Evolutionary conservation across 1,140 invertebrate species (phyloP).

Genomic region (Drosophila biarmipes): DNA sequence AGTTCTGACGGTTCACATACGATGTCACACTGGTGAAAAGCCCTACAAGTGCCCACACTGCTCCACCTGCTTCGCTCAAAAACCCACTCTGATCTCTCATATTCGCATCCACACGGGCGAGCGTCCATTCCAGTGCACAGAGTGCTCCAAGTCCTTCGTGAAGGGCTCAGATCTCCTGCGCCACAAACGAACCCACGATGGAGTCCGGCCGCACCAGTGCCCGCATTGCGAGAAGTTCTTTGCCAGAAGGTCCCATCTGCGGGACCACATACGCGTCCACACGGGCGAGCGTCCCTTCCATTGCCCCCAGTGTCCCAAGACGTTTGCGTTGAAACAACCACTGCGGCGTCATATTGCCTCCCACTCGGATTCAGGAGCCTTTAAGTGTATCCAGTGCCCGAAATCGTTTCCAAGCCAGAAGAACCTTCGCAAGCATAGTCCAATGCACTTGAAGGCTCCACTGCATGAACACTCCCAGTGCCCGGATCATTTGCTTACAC

Average conservation of each 20-base stretch:
- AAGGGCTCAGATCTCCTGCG: conserved; percentile 2
- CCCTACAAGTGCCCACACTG: not conserved
- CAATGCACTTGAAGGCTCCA: not conserved
- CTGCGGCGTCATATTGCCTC: not conserved
- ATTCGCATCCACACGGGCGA: conserved; percentile 4
- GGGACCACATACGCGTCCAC: conserved; percentile 2
- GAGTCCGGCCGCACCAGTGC: conserved; percentile 1
- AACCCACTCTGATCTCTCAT: not conserved
- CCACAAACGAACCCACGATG: not conserved
- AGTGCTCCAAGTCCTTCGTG: conserved; percentile 1
- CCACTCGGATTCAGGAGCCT: not conserved
- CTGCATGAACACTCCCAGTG: not conserved
- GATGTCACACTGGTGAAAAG: not conserved
- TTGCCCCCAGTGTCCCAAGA: not conserved
- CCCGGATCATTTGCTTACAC: not conserved
- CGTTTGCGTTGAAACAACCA: not conserved
- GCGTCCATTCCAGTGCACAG: conserved; percentile 1
- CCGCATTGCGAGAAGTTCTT: not conserved
- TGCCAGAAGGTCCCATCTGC: not conserved
- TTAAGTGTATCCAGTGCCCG: too few relatives aligned
- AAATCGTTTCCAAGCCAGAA: not conserved
- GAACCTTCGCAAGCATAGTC: not conserved
- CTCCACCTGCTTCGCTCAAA: not conserved
- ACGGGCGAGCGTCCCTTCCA: conserved; percentile 10
- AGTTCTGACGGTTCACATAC: not conserved